Percentiles rank a stretch among this genome's conserved stretches.
Evolutionary conservation across 2,113 vertebrate species (phyloP).

Genomic region (Phoenicopterus ruber): DNA sequence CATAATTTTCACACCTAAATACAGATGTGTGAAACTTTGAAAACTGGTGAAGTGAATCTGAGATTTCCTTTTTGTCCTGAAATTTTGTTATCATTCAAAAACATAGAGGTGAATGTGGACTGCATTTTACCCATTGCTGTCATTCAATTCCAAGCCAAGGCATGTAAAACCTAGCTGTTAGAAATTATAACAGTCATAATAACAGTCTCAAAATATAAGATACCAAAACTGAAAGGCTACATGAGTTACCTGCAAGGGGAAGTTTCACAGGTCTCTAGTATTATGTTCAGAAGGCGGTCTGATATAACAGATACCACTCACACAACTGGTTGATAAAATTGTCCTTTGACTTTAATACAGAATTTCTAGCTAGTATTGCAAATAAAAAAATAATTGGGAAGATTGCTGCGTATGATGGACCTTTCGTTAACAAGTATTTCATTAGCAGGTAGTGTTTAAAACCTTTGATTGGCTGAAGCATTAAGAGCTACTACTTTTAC

Average conservation of each 20-base stretch:
- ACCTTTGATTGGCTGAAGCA: background rate
- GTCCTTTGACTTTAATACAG: background rate
- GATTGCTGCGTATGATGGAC: background rate
- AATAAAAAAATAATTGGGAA: background rate
- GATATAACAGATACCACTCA: background rate
- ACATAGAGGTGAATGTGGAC: background rate
- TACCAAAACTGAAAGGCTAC: background rate
- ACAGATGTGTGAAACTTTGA: background rate
- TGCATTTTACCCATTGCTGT: background rate
- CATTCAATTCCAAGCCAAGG: background rate
- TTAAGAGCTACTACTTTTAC: background rate
- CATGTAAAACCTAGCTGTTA: background rate
- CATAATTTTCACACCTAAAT: background rate
- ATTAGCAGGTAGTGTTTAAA: background rate
- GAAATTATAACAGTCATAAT: background rate
- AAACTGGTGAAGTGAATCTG: background rate
- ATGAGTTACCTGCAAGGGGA: background rate
- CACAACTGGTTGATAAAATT: background rate
- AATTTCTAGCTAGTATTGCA: background rate
- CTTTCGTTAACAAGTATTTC: background rate
- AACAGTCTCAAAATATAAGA: background rate
- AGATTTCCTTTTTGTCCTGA: background rate
- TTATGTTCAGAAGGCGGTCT: background rate
- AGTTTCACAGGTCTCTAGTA: background rate
- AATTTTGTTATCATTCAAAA: background rate